A percentile compares a stretch with the other conserved stretches of the same genome.
These are phyloP conservation scores for Premnoplex brunnescens DNA, from an alignment of 2,797 vertebrate genomes.

Conservation along the genomic window DNA sequence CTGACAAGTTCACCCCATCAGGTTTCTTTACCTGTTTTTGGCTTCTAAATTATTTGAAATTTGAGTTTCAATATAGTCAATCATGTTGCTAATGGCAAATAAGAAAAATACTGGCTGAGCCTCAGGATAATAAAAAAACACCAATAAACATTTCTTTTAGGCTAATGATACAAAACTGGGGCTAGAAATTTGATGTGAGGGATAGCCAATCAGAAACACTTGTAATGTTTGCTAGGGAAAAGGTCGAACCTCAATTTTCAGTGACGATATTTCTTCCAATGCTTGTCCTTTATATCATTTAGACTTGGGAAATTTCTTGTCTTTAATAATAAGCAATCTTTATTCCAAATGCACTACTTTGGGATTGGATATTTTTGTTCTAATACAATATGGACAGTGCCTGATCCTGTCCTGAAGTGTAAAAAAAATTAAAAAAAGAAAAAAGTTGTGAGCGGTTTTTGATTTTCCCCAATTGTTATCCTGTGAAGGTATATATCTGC, in stretches of 20 bases:
- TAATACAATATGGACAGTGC: not conserved
- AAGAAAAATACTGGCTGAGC: not conserved
- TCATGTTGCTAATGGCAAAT: not conserved
- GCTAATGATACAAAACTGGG: not conserved
- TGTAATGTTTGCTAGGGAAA: fast-evolving
- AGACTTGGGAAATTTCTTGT: not conserved
- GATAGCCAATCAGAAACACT: not conserved
- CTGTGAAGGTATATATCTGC: not conserved
- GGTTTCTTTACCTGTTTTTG: not conserved
- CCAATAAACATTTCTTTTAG: fast-evolving
- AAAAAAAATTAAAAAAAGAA: not conserved
- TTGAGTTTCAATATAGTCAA: not conserved
- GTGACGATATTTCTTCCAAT: not conserved
- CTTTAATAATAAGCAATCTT: not conserved
- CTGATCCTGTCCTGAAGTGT: not conserved
- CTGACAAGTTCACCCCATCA: not conserved
- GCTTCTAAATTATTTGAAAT: not conserved
- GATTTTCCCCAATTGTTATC: fast-evolving
- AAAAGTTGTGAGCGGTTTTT: fast-evolving
- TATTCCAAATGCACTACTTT: not conserved
- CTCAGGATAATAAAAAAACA: not conserved
- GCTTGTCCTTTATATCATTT: not conserved
- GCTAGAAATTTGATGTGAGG: not conserved
- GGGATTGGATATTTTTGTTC: not conserved
- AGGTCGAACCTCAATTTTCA: not conserved